Percentiles rank a stretch among this genome's conserved stretches.
Evolutionary conservation across 2,888 invertebrate species (phyloP).

Genomic region (Taenaris catops): DNA sequence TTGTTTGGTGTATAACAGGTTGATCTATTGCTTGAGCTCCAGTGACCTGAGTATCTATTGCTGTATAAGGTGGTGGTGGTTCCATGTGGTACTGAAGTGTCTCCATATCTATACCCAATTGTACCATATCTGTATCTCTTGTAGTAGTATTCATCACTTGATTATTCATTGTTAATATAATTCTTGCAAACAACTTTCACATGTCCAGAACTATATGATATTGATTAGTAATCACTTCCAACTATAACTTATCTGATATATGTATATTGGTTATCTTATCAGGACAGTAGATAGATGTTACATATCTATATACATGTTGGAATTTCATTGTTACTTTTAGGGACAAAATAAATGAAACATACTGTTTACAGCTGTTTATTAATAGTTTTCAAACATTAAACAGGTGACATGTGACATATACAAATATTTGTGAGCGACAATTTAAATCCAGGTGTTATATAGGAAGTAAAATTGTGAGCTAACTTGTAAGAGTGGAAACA

Average conservation of each 20-base stretch:
- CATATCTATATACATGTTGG: slow-evolving; percentile 1
- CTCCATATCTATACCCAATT: slow-evolving; percentile 32
- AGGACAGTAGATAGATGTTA: slow-evolving; percentile 16
- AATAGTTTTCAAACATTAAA: no score
- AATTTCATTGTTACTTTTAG: not conserved
- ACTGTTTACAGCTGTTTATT: no score
- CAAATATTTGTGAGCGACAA: no score
- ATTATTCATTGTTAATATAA: slow-evolving; percentile 14
- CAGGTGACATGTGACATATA: no score
- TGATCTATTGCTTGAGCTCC: slow-evolving; percentile 27
- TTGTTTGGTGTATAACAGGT: slow-evolving; percentile 42
- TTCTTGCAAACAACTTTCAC: not conserved
- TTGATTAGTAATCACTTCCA: slow-evolving; percentile 13
- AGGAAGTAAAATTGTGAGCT: no score
- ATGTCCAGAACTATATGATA: slow-evolving; percentile 6
- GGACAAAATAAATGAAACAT: slow-evolving; percentile 5
- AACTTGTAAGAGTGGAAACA: no score
- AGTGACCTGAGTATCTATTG: slow-evolving; percentile 14
- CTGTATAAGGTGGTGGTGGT: slow-evolving; percentile 57
- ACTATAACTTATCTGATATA: slow-evolving; percentile 20
- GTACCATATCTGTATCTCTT: slow-evolving; percentile 24
- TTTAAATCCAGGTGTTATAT: no score
- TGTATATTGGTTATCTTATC: slow-evolving; percentile 25
- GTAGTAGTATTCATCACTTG: slow-evolving; percentile 12
- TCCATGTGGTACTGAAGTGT: slow-evolving; percentile 31